Evolutionary conservation across 2,113 vertebrate species (phyloP).

Genomic region (Pogona vitticeps): DNA sequence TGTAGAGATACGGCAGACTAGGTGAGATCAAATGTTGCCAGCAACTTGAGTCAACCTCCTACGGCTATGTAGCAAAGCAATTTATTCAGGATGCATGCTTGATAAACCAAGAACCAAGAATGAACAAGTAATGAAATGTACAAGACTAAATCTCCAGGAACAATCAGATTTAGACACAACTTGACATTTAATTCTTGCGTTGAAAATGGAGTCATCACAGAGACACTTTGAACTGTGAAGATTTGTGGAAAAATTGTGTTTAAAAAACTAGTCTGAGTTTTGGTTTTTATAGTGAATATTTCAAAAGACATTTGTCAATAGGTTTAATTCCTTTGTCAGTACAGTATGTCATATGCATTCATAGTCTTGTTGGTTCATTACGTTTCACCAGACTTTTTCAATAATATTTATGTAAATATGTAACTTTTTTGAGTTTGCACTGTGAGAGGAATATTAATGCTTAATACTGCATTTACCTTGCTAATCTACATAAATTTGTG

Average conservation of each 20-base stretch:
- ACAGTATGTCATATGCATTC: neutral
- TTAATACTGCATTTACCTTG: conserved; percentile 70
- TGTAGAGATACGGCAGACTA: neutral
- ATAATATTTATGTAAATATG: conserved; percentile 72
- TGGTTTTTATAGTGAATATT: conserved; percentile 40
- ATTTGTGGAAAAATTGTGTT: conserved; percentile 16
- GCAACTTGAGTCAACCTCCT: conserved; percentile 28
- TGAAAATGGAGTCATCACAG: conserved; percentile 33
- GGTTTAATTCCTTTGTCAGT: conserved; percentile 20
- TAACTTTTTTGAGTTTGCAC: conserved; percentile 64
- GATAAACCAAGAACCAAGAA: conserved; percentile 25
- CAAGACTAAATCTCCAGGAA: conserved; percentile 29
- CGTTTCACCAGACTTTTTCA: conserved; percentile 78
- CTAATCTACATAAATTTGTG: conserved; percentile 74
- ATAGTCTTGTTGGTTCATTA: conserved; percentile 78
- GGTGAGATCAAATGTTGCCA: conserved; percentile 10
- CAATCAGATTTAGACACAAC: conserved; percentile 2
- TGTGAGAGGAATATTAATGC: conserved; percentile 75
- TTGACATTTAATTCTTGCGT: conserved; percentile 24
- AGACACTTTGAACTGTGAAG: neutral
- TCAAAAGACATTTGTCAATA: conserved; percentile 54
- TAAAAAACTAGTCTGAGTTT: conserved; percentile 41
- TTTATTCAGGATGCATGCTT: conserved; percentile 18
- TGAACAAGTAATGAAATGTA: conserved; percentile 9
- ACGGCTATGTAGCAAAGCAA: conserved; percentile 9